Percentiles rank a stretch among this genome's conserved stretches.
These are phyloP conservation scores for Esox niger DNA, from an alignment of 2,113 vertebrate genomes.

Conservation along the genomic window DNA sequence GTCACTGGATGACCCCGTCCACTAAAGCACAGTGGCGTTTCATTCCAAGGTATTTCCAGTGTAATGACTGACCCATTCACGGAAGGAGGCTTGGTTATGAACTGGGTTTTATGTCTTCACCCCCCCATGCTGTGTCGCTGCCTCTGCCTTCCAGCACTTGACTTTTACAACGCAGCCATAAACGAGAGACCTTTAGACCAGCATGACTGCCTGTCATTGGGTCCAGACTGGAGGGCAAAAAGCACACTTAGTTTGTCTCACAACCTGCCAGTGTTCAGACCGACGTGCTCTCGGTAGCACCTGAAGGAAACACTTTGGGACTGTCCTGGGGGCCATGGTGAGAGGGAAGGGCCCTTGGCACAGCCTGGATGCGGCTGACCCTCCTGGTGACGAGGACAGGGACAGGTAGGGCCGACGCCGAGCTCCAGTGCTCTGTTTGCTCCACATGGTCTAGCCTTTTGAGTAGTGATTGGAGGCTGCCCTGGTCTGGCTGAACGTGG, in stretches of 20 bases:
- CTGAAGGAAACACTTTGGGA: not conserved
- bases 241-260: not conserved
- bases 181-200: constrained; percentile 68
- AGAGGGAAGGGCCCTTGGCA: constrained; percentile 20
- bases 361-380: not conserved
- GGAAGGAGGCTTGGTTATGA: no score
- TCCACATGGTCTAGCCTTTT: not conserved
- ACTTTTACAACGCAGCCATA: constrained; percentile 27
- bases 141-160: not conserved
- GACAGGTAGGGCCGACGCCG: constrained; percentile 38
- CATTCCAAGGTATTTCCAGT: constrained; percentile 36
- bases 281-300: not conserved
- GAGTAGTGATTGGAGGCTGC: no score
- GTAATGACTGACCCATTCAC: constrained; percentile 27
- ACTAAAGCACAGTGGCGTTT: no score
- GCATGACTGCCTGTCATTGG: not conserved
- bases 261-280: not conserved
- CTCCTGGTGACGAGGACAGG: not conserved
- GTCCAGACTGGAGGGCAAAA: constrained; percentile 18
- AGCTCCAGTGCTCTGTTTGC: not conserved
- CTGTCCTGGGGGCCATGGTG: constrained; percentile 45
- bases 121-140: not conserved
- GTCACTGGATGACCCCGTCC: no score
- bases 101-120: not conserved
- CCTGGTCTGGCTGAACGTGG: no score